These are phyloP conservation scores for Invenusta paracnida DNA, from an alignment of 2,888 invertebrate species.

Conservation along the genomic window DNA sequence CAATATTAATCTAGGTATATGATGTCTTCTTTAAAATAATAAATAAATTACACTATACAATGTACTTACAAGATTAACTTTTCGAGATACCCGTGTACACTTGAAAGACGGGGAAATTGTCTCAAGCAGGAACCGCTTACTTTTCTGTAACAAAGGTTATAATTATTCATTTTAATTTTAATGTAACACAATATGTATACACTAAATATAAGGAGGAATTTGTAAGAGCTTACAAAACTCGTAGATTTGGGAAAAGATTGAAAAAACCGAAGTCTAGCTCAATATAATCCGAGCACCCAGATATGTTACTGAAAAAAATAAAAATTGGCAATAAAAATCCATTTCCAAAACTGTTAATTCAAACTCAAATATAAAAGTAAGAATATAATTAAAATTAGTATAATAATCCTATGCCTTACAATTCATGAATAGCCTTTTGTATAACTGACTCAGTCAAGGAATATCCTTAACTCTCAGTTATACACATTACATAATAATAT, in stretches of 20 bases:
- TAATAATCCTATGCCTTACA: no score
- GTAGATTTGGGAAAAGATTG: background rate
- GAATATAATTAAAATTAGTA: background rate
- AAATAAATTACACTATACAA: no score
- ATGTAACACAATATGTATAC: background rate
- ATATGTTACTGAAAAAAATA: background rate
- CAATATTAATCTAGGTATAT: no score
- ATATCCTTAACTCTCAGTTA: no score
- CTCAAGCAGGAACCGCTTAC: background rate
- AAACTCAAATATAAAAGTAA: background rate
- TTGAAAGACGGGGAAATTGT: background rate
- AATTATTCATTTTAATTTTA: no score
- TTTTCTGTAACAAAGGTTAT: background rate
- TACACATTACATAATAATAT: no score
- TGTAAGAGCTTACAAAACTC: background rate
- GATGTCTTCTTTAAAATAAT: no score
- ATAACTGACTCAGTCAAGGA: no score
- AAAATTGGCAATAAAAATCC: background rate
- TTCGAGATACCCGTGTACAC: background rate
- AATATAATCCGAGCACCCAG: background rate
- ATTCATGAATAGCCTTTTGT: no score
- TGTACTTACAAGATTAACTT: constrained; percentile 2
- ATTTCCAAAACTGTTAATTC: no score
- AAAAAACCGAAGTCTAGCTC: background rate
- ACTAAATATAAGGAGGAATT: background rate